Evolutionary conservation across 2,888 invertebrate species (phyloP), one percentile per base, ranked within the genome.

Genomic region (Caradrina kadenii): DNA sequence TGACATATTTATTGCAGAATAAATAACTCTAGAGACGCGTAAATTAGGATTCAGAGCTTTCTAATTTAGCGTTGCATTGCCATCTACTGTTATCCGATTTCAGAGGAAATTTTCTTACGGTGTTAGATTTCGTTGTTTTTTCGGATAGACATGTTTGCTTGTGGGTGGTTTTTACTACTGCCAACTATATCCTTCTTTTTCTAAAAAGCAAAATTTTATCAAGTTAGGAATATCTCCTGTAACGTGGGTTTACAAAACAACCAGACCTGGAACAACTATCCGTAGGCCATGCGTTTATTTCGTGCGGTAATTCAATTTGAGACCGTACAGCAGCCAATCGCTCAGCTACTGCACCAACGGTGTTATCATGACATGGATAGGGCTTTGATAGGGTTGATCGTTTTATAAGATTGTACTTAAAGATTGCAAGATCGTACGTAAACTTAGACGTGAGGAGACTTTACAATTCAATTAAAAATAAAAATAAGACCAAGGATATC

Each of bases 1-100:
- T 92, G 92, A 91, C 91, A 89, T 91, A 89, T 92, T 92, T 92
- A 92, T 92, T 89, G 88, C 90, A 74, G 86, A 87, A 89, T 90
- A 92, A 92, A 92, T 92, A 91, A 90, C 88, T 84, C 85, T 71
- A 80, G 86, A 88, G 86, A 83, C 79, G 87, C 86, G 90, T 91
- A 91, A 90, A 91, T 91, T 92, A 89, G 85, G 85, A 85, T 89
- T 82, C 88, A 87, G 87, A 86, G 88, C 87, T 90, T 89, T 89
- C 90, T 88, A 88, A 88, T 83, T 87, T 87, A 79, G 84, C 84
- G 86, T 87, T 85, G 85, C 81, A 82, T 85, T 79, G 83, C 83
- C 71, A 82, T 79, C 69, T 73, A 80, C 81, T 86, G 81, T 84
- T 87, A 84, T 87, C 82, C 76, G 74, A 84, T 89, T 86, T 86